These are phyloP conservation scores for Tamias sibiricus DNA, from an alignment of 2,113 vertebrate genomes.

Conservation along the genomic window DNA sequence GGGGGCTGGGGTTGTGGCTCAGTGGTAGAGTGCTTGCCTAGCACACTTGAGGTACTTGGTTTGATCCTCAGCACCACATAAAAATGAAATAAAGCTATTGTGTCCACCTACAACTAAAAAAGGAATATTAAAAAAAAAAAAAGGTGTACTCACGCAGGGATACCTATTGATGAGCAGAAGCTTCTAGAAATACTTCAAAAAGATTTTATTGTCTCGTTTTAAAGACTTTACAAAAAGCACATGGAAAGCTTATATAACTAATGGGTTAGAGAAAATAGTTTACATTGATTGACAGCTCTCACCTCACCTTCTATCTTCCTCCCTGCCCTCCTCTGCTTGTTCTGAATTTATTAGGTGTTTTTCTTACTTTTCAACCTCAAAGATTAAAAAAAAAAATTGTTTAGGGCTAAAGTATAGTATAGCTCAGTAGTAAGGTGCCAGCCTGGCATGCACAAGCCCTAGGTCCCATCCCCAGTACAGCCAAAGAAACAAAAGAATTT, in stretches of 20 bases:
- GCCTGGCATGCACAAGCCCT: not conserved
- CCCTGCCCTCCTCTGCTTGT: not conserved
- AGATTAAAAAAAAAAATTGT: not conserved
- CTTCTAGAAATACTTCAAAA: not conserved
- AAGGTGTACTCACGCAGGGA: too few species aligned
- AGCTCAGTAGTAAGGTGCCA: not conserved
- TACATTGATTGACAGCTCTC: not conserved
- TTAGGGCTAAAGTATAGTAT: not conserved
- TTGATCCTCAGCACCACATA: too few species aligned
- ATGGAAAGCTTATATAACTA: not conserved
- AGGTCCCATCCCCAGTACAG: not conserved
- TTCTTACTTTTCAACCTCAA: not conserved
- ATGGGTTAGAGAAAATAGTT: not conserved
- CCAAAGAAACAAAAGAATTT: not conserved
- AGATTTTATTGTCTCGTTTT: not conserved
- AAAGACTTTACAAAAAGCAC: not conserved
- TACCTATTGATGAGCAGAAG: not conserved
- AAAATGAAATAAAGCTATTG: too few species aligned
- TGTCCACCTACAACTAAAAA: too few species aligned
- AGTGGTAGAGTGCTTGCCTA: too few species aligned
- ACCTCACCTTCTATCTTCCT: not conserved
- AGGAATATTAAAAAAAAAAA: too few species aligned
- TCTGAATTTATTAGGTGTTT: not conserved
- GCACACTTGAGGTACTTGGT: too few species aligned
- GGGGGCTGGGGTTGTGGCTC: too few species aligned